These are phyloP conservation scores for Streblospio benedicti DNA, from an alignment of 1,140 invertebrate species.

Conservation along the genomic window DNA sequence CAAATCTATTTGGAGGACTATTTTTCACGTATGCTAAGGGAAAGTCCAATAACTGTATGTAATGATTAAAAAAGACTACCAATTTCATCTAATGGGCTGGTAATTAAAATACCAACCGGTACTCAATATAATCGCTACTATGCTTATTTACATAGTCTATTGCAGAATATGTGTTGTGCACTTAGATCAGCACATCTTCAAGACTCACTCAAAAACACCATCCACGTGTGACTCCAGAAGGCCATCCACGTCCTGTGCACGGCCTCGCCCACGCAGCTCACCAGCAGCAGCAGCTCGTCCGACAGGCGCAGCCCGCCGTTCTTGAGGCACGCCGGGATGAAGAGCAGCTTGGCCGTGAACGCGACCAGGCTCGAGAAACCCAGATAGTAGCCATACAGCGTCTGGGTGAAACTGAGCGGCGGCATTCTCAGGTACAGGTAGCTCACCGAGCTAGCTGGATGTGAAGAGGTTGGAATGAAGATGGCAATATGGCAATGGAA, in stretches of 20 bases:
- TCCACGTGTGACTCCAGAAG: not conserved
- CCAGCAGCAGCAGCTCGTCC: not conserved
- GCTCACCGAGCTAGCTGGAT: not conserved
- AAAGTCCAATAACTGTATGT: no score
- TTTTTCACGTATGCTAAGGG: no score
- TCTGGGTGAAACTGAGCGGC: not conserved
- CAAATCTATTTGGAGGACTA: no score
- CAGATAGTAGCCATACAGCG: slow-evolving; percentile 6
- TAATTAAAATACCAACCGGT: not conserved
- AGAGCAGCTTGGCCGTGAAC: not conserved
- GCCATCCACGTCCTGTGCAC: not conserved
- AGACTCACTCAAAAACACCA: slow-evolving; percentile 2
- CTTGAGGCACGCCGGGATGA: not conserved
- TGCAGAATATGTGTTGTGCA: not conserved
- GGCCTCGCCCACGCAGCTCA: not conserved
- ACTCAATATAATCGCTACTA: not conserved
- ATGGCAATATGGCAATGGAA: no score
- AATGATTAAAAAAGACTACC: no score
- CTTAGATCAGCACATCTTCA: not conserved
- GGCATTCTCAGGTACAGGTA: slow-evolving; percentile 8
- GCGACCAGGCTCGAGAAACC: not conserved
- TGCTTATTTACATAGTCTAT: not conserved
- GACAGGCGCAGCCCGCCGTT: not conserved
- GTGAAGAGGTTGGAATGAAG: no score
- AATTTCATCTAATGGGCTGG: no score